These are phyloP conservation scores for Mus spretus DNA, from an alignment of 2,797 vertebrate genomes.

Conservation along the genomic window DNA sequence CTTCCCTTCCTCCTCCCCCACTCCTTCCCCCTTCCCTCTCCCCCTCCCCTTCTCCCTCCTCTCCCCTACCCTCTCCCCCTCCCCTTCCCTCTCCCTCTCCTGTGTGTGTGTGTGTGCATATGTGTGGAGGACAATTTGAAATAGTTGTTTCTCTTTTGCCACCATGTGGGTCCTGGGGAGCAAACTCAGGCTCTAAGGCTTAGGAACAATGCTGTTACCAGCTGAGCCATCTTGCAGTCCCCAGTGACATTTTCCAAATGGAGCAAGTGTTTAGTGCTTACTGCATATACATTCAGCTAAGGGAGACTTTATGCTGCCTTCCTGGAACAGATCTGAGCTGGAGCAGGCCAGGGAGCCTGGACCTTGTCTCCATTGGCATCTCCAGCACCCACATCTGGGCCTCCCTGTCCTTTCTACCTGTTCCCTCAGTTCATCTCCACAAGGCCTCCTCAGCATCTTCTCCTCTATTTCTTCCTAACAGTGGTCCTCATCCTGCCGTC, in stretches of 20 bases:
- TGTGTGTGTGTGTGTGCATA: neutral
- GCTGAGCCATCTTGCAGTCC: neutral
- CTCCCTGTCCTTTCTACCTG: neutral
- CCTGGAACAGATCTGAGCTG: neutral
- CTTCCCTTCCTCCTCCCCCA: no score
- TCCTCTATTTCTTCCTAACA: no score
- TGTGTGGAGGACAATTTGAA: neutral
- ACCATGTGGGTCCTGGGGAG: no score
- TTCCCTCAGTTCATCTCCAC: neutral
- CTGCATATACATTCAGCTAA: neutral
- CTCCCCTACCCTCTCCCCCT: rapidly evolving
- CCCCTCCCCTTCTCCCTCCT: no score
- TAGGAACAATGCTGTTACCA: neutral
- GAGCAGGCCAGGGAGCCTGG: neutral
- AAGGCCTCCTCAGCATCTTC: neutral
- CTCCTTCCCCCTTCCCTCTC: no score
- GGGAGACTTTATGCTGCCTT: neutral
- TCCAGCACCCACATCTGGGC: rapidly evolving
- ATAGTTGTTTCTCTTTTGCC: neutral
- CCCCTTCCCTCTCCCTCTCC: no score
- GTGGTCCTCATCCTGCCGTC: no score
- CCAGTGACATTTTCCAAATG: neutral
- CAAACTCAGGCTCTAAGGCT: neutral
- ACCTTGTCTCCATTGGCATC: no score
- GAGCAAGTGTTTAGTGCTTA: neutral